These are phyloP conservation scores for Muntiacus reevesi DNA, from an alignment of 2,113 vertebrate genomes.

Conservation along the genomic window DNA sequence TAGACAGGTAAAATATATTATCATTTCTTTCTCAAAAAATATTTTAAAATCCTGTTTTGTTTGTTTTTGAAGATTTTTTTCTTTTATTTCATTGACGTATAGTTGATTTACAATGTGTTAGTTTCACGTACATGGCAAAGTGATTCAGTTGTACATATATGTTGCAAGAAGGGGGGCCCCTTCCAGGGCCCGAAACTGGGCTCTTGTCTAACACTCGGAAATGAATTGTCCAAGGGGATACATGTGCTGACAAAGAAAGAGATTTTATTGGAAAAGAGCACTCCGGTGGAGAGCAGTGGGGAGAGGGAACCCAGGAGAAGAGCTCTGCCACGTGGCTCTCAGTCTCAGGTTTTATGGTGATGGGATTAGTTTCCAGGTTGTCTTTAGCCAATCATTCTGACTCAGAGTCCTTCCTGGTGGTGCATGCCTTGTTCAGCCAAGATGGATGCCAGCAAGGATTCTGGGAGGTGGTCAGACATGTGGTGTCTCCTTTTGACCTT, in stretches of 20 bases:
- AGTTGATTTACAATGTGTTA: background rate
- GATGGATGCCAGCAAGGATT: background rate
- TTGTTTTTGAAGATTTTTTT: background rate
- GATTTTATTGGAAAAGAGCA: background rate
- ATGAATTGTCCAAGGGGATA: background rate
- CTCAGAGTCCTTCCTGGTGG: background rate
- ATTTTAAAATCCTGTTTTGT: background rate
- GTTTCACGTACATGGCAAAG: background rate
- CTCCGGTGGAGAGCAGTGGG: background rate
- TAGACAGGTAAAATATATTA: background rate
- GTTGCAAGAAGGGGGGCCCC: background rate
- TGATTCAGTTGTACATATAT: background rate
- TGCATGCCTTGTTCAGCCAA: background rate
- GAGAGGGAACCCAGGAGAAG: background rate
- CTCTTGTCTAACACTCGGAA: background rate
- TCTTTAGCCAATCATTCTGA: background rate
- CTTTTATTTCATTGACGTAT: background rate
- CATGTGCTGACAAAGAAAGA: background rate
- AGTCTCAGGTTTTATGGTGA: background rate
- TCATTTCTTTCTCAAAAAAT: background rate
- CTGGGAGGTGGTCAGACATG: background rate
- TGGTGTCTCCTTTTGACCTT: background rate
- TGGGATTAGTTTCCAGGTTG: background rate
- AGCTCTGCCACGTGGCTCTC: background rate
- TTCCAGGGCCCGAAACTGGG: background rate